Evolutionary conservation across 1,140 invertebrate genomes (phyloP).

Genomic region (Pseudomyrmex cubaensis): DNA sequence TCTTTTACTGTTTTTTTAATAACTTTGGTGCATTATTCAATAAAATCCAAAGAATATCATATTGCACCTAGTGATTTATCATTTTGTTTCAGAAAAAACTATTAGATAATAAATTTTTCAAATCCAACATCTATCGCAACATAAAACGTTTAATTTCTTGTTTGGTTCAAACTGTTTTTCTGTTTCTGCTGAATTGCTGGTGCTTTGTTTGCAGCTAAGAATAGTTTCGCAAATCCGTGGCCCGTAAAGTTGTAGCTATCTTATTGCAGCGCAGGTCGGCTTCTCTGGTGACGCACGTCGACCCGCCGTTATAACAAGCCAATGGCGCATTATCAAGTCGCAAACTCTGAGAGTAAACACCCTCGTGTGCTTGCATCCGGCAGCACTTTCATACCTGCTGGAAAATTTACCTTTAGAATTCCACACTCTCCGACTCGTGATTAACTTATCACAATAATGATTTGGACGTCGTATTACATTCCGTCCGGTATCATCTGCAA

Average conservation of each 20-base stretch:
- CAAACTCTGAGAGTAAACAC: constrained; percentile 52
- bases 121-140: background rate
- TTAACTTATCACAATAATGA: constrained; percentile 61
- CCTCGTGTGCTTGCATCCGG: constrained; percentile 14
- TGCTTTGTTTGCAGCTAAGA: constrained; percentile 41
- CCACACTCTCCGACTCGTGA: constrained; percentile 50
- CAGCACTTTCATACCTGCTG: constrained; percentile 45
- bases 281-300: constrained; percentile 35
- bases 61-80: too few species aligned
- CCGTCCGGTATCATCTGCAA: constrained; percentile 14
- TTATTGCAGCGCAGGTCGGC: constrained; percentile 22
- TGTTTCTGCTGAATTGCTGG: background rate
- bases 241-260: constrained; percentile 49
- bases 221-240: constrained; percentile 46
- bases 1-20: too few species aligned
- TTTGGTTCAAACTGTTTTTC: constrained; percentile 19
- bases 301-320: constrained; percentile 48
- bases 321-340: constrained; percentile 63
- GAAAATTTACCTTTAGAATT: constrained; percentile 60
- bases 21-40: too few species aligned
- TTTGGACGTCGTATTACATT: constrained; percentile 45
- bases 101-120: background rate
- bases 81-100: too few species aligned
- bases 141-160: background rate
- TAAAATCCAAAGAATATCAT: too few species aligned